A percentile compares a stretch with the other conserved stretches of the same genome.
These are phyloP conservation scores for Leptopilina boulardi DNA, from an alignment of 1,140 invertebrate genomes.

Conservation along the genomic window DNA sequence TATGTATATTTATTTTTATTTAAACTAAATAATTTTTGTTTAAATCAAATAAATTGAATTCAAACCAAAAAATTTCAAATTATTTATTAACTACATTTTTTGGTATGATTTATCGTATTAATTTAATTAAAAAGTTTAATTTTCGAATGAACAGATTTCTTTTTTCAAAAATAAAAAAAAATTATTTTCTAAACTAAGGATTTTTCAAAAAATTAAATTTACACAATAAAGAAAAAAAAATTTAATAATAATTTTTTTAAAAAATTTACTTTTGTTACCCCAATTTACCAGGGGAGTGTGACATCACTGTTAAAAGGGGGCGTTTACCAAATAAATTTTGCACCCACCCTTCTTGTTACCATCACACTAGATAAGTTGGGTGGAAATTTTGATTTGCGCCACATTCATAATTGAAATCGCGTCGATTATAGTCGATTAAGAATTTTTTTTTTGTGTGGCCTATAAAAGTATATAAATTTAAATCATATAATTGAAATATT, in stretches of 20 bases:
- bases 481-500: background rate
- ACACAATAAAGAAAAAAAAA: background rate
- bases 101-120: too few species aligned
- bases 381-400: conserved; percentile 46
- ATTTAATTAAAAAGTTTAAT: too few species aligned
- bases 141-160: too few species aligned
- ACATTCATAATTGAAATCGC: conserved; percentile 55
- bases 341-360: conserved; percentile 49
- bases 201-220: too few species aligned
- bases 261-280: background rate
- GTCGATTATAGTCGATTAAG: conserved; percentile 47
- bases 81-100: too few species aligned
- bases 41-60: too few species aligned
- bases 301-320: conserved; percentile 9
- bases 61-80: too few species aligned
- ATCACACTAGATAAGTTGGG: conserved; percentile 41
- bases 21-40: too few species aligned
- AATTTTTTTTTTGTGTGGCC: conserved; percentile 38
- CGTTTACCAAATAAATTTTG: conserved; percentile 16
- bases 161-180: too few species aligned
- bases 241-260: too few species aligned
- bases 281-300: background rate
- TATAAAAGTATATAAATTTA: conserved; percentile 22
- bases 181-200: too few species aligned
- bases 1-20: too few species aligned